phyloP scores from a whole-genome alignment of 2,888 invertebrate genomes.

The Candidula unifasciata region DNA sequence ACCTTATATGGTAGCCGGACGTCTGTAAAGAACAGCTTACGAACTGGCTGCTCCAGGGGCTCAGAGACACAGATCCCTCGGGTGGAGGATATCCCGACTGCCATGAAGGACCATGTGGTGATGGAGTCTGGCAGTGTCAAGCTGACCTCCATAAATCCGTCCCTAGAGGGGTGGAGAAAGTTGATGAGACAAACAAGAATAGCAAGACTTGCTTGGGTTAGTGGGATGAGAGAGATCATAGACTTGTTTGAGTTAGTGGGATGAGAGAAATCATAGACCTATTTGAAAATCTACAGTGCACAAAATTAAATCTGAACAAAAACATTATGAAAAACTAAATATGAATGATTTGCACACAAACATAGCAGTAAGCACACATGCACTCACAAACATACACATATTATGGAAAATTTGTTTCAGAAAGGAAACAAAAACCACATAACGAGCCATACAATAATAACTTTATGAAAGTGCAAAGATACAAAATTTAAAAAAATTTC shows the following conservation, averaged over 20 bases:
- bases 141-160: constrained; percentile 2
- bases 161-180: neutral
- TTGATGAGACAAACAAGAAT: neutral
- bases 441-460: neutral
- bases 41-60: constrained; percentile 53
- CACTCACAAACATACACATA: no score
- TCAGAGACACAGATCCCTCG: constrained; percentile 59
- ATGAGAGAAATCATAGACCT: no score
- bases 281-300: no score
- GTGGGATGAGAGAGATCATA: no score
- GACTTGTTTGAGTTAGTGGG: no score
- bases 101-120: constrained; percentile 60
- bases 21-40: constrained; percentile 60
- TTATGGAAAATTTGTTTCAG: no score
- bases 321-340: no score
- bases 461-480: neutral
- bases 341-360: no score
- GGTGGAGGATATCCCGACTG: constrained; percentile 56
- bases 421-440: no score
- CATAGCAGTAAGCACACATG: no score
- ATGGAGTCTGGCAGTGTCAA: constrained; percentile 60
- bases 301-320: no score
- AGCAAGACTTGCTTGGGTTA: no score
- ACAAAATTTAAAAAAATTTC: neutral
- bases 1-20: constrained; percentile 62